A percentile compares a stretch with the other conserved stretches of the same genome.
phyloP scores from a whole-genome alignment of 1,140 invertebrate species.

The Eubasilissa regina region DNA sequence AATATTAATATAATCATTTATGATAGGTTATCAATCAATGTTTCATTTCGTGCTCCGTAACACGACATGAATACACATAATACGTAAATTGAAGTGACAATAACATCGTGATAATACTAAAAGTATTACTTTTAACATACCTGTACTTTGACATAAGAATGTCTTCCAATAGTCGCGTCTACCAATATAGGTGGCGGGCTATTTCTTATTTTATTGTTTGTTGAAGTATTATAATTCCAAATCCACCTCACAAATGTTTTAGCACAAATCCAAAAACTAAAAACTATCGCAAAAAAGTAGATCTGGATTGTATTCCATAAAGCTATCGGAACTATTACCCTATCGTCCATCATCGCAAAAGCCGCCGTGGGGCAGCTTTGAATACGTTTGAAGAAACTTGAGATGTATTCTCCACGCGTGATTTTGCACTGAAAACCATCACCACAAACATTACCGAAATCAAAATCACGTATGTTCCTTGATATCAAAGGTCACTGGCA shows the following conservation, averaged over 20 bases:
- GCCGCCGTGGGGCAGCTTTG: constrained; percentile 28
- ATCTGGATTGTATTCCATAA: constrained; percentile 34
- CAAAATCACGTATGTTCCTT: constrained; percentile 12
- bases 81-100: too few species aligned
- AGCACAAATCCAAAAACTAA: constrained; percentile 71
- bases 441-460: constrained; percentile 27
- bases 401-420: constrained; percentile 16
- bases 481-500: constrained; percentile 34
- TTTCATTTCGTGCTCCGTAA: too few species aligned
- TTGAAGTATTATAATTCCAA: constrained; percentile 71
- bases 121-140: constrained; percentile 64
- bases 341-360: constrained; percentile 28
- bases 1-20: too few species aligned
- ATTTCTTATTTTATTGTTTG: constrained; percentile 67
- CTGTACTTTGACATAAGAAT: constrained; percentile 79
- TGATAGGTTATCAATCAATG: too few species aligned
- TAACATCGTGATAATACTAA: too few species aligned
- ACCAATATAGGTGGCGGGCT: constrained; percentile 76
- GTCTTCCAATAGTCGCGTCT: constrained; percentile 74
- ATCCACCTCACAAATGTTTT: constrained; percentile 71
- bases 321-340: constrained; percentile 28
- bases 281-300: constrained; percentile 59
- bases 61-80: too few species aligned
- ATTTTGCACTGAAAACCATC: constrained; percentile 32
- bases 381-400: constrained; percentile 6